Percentiles rank a stretch among this genome's conserved stretches.
Conservation (phyloP, 2,113 vertebrate genomes). For the rat (Rattus norvegicus) region DNA sequence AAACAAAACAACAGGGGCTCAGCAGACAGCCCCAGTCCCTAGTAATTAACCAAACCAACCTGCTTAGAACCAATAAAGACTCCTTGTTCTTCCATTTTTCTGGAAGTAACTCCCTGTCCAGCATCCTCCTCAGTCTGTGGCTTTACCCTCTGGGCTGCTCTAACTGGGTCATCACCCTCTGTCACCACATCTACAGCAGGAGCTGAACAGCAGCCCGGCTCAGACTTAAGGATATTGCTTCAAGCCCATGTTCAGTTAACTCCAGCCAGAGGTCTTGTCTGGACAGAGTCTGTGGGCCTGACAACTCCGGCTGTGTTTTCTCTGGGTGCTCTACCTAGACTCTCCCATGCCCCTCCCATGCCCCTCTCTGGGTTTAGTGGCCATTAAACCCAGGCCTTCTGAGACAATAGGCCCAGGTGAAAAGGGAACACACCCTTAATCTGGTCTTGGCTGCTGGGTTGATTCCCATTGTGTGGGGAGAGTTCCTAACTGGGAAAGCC, state of each 20-base stretch:
- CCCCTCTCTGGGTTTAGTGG: not conserved
- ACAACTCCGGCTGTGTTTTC: slow-evolving; percentile 35
- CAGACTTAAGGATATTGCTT: slow-evolving; percentile 16
- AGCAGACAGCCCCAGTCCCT: not conserved
- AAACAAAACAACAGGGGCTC: slow-evolving; percentile 40
- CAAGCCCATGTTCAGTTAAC: slow-evolving; percentile 8
- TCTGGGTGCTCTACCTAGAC: slow-evolving; percentile 1
- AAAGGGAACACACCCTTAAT: slow-evolving; percentile 76
- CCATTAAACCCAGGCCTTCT: slow-evolving; percentile 62
- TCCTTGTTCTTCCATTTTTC: slow-evolving; percentile 47
- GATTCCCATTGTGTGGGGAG: slow-evolving; percentile 56
- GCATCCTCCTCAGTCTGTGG: not conserved
- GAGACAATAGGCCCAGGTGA: slow-evolving; percentile 68
- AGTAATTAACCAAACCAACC: slow-evolving; percentile 33
- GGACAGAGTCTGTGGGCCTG: slow-evolving; percentile 40
- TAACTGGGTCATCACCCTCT: not conserved
- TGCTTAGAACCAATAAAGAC: slow-evolving; percentile 28
- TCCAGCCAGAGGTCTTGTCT: slow-evolving; percentile 69
- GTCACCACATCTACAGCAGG: not conserved
- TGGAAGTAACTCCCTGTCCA: slow-evolving; percentile 33
- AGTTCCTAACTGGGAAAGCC: slow-evolving; percentile 25
- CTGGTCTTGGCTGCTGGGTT: slow-evolving; percentile 62
- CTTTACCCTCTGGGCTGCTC: not conserved
- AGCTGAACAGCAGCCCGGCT: not conserved
- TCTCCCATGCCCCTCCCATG: not conserved